A percentile compares a stretch with the other conserved stretches of the same genome.
phyloP scores from a whole-genome alignment of 23 tunicate genomes.

The Corella eumyota region DNA sequence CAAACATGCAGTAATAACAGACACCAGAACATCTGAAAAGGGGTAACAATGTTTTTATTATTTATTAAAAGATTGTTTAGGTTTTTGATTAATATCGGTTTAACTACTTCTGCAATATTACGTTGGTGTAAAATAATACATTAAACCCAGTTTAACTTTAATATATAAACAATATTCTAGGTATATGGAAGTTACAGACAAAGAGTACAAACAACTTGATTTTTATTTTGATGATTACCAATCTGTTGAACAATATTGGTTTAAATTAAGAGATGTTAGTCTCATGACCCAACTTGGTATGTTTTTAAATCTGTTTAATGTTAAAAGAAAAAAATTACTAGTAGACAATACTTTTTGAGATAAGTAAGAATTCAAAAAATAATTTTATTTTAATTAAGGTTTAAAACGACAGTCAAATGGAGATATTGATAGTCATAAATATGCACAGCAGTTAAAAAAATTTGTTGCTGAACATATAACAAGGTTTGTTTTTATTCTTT shows the following conservation, averaged over 20 bases:
- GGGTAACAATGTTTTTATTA: constrained; percentile 8
- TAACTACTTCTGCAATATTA: not conserved
- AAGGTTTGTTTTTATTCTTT: constrained; percentile 6
- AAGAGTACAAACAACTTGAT: constrained; percentile 19
- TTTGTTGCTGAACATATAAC: constrained; percentile 20
- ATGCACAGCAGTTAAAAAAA: constrained; percentile 5
- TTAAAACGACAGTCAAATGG: too few species aligned
- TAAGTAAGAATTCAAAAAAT: too few species aligned
- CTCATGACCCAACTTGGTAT: constrained; percentile 56
- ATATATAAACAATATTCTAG: constrained; percentile 4
- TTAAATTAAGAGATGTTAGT: constrained; percentile 32
- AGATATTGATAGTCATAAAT: too few species aligned
- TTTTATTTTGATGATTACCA: constrained; percentile 11
- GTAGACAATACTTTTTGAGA: too few species aligned
- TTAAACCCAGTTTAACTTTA: not conserved
- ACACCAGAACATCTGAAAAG: constrained; percentile 50
- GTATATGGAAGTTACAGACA: constrained; percentile 31
- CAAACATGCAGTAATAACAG: constrained; percentile 37
- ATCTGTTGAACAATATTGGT: constrained; percentile 58
- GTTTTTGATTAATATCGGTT: too few species aligned
- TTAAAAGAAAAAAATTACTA: too few species aligned
- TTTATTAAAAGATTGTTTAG: too few species aligned
- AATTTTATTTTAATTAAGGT: too few species aligned
- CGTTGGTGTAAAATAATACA: not conserved
- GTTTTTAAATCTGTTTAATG: too few species aligned